These are phyloP conservation scores for Morone chrysops DNA, from an alignment of 2,113 vertebrate species.

Conservation along the genomic window DNA sequence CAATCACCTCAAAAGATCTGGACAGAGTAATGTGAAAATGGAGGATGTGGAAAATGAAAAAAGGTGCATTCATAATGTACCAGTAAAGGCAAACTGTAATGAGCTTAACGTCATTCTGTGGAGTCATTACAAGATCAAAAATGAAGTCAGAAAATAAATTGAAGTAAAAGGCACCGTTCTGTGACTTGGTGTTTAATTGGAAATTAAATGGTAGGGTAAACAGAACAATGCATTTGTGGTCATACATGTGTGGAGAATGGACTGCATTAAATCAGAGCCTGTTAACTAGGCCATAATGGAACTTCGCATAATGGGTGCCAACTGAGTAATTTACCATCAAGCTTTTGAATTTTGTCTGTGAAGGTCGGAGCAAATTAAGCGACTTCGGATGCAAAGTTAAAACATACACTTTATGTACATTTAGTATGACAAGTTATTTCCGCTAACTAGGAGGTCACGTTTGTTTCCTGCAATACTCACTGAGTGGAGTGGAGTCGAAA, in stretches of 20 bases:
- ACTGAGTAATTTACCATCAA: conserved; percentile 49
- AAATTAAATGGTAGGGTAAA: conserved; percentile 68
- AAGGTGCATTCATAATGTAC: conserved; percentile 28
- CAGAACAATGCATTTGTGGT: conserved; percentile 63
- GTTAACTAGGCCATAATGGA: conserved; percentile 55
- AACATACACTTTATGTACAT: no score
- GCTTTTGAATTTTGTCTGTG: conserved; percentile 30
- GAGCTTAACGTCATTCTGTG: conserved; percentile 53
- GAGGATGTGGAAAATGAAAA: conserved; percentile 53
- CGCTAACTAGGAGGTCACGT: no score
- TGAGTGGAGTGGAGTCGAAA: no score
- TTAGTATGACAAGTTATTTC: no score
- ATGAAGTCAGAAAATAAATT: conserved; percentile 54
- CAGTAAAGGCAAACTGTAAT: conserved; percentile 57
- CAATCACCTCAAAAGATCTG: conserved; percentile 47
- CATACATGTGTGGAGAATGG: conserved; percentile 68
- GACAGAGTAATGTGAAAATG: conserved; percentile 55
- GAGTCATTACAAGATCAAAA: conserved; percentile 65
- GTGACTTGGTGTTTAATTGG: conserved; percentile 63
- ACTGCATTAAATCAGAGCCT: conserved; percentile 65
- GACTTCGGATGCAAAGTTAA: not conserved
- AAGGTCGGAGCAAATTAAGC: conserved; percentile 32
- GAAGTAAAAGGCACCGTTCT: conserved; percentile 56
- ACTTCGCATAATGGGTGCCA: conserved; percentile 42
- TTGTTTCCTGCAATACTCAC: no score